phyloP scores from a whole-genome alignment of 2,113 vertebrate species.

The Cephalopterus ornatus region DNA sequence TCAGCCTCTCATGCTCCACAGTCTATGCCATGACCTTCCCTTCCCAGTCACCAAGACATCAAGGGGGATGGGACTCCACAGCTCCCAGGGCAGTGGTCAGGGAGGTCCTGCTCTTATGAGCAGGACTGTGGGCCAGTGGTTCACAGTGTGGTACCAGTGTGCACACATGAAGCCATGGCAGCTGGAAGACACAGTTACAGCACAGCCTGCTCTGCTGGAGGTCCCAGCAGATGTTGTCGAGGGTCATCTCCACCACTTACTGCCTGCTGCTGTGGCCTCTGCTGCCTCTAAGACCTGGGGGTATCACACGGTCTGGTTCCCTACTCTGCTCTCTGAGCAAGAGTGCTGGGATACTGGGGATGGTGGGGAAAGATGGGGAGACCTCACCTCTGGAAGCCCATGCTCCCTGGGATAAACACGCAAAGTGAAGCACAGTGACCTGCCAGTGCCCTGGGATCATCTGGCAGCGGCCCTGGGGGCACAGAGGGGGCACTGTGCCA shows the following conservation, averaged over 20 bases:
- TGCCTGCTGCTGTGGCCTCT: neutral
- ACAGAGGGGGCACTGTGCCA: neutral
- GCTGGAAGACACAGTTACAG: neutral
- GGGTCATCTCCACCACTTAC: neutral
- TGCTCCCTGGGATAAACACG: accelerated
- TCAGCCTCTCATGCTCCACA: neutral
- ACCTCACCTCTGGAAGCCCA: neutral
- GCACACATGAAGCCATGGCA: accelerated
- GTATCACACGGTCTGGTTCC: neutral
- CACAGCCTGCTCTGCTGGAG: neutral
- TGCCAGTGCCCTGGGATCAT: neutral
- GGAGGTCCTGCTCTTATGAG: neutral
- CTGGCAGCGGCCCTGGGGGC: neutral
- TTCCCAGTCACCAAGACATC: neutral
- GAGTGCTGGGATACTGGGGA: too few relatives aligned
- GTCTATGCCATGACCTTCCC: neutral
- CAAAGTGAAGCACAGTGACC: accelerated
- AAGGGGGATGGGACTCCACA: accelerated
- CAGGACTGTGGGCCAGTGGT: neutral
- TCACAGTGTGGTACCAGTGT: neutral
- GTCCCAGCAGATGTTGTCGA: neutral
- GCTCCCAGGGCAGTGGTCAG: neutral
- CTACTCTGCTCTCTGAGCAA: neutral
- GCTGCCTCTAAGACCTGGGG: neutral
- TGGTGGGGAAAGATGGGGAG: accelerated